Evolutionary conservation across 2,888 invertebrate genomes (phyloP), one percentile per base, ranked within the genome.

Genomic region (Drosophila atripex): DNA sequence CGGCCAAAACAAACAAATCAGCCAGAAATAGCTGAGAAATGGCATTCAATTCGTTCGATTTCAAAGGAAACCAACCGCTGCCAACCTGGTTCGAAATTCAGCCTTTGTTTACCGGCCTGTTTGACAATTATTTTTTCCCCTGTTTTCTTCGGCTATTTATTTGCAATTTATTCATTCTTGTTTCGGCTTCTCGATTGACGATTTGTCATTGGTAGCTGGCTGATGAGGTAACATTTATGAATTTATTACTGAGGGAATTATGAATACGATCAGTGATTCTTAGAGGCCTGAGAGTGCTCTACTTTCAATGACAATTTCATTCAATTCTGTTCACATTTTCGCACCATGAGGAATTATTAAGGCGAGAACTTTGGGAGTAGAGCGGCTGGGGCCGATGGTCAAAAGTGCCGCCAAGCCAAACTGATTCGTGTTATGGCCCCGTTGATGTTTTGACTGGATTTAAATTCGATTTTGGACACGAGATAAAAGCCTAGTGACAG

Each of bases 391-490:
- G n/a, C n/a, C n/a, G n/a, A 23, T 53, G 60, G 60, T 53, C 71
- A 45, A 49, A 39, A 60, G 47, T 60, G 52, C 71, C 54, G 51
- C 51, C 23, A 25, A 55, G 49, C 55, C 55, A 11, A 51, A 56
- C 47, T 30, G 51, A 47, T 39, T 30, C 60, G 28, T 47, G 25
- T 71, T 60, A 70, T 58, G 65, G 65, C 65, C 70, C 18, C 61
- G 46, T 52, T 68, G 72, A 86, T 77, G 86, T 82, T 86, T 80
- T 63, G 77, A 70, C 73, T 71, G 79, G 77, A 85, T 87, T 84
- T 84, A 79, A 82, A 87, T 85, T 86, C 75, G 86, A 85, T 84
- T 85, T 84, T 75, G 85, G 80, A 66, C 59, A 74, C 68, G 55
- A 87, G 85, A 84, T 85, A 87, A 87, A 82, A 64, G 66, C 51